These are phyloP conservation scores for Labroides dimidiatus DNA, from an alignment of 2,797 vertebrate genomes.

Conservation along the genomic window DNA sequence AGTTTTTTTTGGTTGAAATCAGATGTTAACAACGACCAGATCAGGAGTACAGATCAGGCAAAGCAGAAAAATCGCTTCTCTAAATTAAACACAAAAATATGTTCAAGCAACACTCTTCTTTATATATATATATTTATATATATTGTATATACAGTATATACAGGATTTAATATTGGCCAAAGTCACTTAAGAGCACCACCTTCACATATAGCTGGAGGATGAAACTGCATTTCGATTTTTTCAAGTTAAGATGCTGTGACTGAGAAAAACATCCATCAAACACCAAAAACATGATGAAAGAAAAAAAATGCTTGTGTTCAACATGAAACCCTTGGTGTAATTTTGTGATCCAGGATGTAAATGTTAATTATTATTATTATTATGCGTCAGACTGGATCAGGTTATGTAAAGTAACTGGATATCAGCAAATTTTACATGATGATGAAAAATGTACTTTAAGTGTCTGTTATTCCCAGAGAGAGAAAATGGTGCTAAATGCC, in stretches of 20 bases:
- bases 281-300: no score
- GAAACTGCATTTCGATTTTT: neutral
- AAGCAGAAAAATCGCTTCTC: conserved; percentile 28
- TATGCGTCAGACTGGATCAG: no score
- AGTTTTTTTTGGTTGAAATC: neutral
- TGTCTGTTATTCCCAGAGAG: neutral
- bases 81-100: conserved; percentile 36
- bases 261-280: no score
- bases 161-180: conserved; percentile 25
- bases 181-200: conserved; percentile 24
- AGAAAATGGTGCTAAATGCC: conserved; percentile 42
- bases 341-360: no score
- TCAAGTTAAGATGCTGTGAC: neutral
- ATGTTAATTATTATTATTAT: no score
- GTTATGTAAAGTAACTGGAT: no score
- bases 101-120: conserved; percentile 16
- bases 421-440: no score
- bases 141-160: conserved; percentile 21
- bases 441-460: no score
- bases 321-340: no score
- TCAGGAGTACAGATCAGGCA: conserved; percentile 21
- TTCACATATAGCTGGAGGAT: neutral
- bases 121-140: conserved; percentile 7
- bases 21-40: conserved; percentile 43
- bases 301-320: no score